Conservation (phyloP, 1,140 invertebrate species). For the Andrena cerasifolii region DNA sequence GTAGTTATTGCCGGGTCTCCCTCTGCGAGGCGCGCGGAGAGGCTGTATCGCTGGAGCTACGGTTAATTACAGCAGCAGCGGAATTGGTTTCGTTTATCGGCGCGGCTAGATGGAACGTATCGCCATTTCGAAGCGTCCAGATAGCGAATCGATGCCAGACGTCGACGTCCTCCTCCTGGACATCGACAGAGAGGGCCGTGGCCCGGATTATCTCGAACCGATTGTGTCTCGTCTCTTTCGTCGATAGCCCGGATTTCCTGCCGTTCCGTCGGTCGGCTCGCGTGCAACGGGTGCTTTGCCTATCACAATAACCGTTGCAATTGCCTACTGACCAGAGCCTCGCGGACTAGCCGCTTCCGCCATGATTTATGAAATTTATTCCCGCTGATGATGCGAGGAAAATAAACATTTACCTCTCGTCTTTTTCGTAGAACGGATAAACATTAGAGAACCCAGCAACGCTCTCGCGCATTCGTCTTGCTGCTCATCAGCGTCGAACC, state of each 20-base stretch:
- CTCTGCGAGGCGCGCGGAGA: not conserved
- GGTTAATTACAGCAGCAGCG: slow-evolving; percentile 43
- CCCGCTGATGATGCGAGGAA: too few species aligned
- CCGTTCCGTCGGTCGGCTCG: not conserved
- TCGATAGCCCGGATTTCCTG: slow-evolving; percentile 48
- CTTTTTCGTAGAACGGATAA: too few species aligned
- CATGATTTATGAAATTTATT: slow-evolving; percentile 1
- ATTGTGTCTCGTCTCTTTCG: slow-evolving; percentile 50
- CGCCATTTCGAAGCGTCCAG: slow-evolving; percentile 33
- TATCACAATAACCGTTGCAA: slow-evolving; percentile 19
- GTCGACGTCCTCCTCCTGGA: slow-evolving; percentile 38
- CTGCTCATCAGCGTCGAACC: too few species aligned
- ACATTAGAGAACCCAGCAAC: too few species aligned
- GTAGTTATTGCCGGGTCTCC: slow-evolving; percentile 23
- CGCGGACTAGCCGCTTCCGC: not conserved
- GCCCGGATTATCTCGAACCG: slow-evolving; percentile 47
- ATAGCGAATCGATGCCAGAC: slow-evolving; percentile 60
- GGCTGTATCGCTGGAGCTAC: slow-evolving; percentile 32
- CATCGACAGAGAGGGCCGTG: slow-evolving; percentile 35
- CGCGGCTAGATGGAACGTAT: slow-evolving; percentile 35
- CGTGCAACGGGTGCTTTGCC: not conserved
- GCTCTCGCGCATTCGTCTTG: too few species aligned
- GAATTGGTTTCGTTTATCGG: slow-evolving; percentile 50
- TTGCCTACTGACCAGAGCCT: not conserved
- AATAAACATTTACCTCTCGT: too few species aligned